Percentiles rank a stretch among this genome's conserved stretches.
Conservation (phyloP, 2,113 vertebrate genomes). For the Ptilonorhynchus violaceus region DNA sequence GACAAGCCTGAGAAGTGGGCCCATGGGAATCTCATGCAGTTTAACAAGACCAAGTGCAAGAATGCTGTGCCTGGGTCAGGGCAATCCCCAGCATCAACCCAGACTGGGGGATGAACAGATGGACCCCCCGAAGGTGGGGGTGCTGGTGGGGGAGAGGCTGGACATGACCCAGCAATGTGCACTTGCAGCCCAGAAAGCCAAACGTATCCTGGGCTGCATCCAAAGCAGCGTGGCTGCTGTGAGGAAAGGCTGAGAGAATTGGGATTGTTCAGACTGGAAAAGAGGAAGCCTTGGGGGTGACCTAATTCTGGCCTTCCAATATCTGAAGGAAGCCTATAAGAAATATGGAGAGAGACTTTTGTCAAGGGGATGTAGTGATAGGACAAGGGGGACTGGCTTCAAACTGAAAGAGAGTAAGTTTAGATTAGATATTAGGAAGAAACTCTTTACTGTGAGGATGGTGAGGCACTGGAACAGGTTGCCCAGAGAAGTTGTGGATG, state of each 20-base stretch:
- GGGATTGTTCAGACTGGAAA: neutral
- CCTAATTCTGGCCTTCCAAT: neutral
- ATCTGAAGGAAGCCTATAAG: neutral
- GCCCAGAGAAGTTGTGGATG: neutral
- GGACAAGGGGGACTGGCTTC: neutral
- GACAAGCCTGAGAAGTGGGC: neutral
- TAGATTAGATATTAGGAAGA: neutral
- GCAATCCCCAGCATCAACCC: accelerated
- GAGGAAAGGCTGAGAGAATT: neutral
- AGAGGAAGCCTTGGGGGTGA: neutral
- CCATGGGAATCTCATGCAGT: accelerated
- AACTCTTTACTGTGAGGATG: neutral
- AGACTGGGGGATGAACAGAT: neutral
- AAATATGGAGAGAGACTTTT: neutral
- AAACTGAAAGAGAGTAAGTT: neutral
- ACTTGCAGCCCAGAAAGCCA: neutral
- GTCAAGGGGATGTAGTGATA: neutral
- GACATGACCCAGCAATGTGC: neutral
- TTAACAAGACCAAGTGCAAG: neutral
- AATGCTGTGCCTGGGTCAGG: neutral
- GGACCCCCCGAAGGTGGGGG: neutral
- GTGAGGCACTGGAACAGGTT: neutral
- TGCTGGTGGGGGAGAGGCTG: neutral
- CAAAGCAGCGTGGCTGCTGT: accelerated
- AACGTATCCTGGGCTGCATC: neutral